A percentile compares a stretch with the other conserved stretches of the same genome.
Conservation (phyloP, 2,113 vertebrate genomes). For the Myotis davidii region DNA sequence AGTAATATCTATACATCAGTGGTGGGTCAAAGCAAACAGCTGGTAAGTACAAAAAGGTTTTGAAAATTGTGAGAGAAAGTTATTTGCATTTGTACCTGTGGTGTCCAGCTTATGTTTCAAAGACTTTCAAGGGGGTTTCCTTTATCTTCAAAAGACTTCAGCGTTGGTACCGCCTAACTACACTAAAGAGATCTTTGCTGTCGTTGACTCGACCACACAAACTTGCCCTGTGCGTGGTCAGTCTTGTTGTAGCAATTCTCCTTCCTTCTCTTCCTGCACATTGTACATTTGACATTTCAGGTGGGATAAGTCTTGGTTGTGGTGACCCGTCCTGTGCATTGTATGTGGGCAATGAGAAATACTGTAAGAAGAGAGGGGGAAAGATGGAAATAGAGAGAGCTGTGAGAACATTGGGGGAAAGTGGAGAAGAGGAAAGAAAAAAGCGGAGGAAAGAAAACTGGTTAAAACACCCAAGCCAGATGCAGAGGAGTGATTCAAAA, state of each 20-base stretch:
- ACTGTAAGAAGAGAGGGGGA: background rate
- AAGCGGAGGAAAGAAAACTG: background rate
- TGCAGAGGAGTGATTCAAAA: constrained; percentile 8
- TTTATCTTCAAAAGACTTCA: background rate
- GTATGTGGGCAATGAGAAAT: background rate
- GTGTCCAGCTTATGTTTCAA: background rate
- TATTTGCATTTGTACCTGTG: background rate
- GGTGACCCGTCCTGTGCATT: too few relatives aligned
- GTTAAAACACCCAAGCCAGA: background rate
- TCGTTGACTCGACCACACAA: background rate
- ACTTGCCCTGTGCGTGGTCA: background rate
- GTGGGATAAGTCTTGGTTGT: too few relatives aligned
- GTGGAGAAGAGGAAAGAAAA: background rate
- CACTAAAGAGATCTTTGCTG: background rate
- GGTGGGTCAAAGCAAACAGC: background rate
- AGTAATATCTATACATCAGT: background rate
- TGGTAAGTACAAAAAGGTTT: background rate
- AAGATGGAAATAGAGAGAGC: background rate
- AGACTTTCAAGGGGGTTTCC: background rate
- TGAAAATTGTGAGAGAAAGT: background rate
- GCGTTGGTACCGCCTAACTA: background rate
- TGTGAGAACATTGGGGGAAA: background rate
- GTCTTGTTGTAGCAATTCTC: background rate
- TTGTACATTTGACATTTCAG: background rate
- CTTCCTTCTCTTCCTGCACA: background rate